Conservation (phyloP, 2,888 invertebrate genomes). For the Calameuta filiformis region DNA sequence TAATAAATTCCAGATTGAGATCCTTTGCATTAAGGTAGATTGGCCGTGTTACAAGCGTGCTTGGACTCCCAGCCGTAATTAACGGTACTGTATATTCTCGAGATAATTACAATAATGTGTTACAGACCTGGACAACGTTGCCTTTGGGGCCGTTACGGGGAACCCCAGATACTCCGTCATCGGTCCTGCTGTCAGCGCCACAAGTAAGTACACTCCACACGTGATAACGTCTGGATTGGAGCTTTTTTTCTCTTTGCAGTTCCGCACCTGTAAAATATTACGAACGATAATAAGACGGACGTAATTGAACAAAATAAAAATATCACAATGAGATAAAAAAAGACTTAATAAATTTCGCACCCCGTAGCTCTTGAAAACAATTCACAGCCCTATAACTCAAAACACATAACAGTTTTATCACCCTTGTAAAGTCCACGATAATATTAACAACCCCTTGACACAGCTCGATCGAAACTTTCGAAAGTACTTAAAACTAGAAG, state of each 20-base stretch:
- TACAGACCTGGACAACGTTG: conserved; percentile 64
- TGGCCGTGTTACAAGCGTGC: conserved; percentile 52
- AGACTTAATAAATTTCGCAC: too few relatives aligned
- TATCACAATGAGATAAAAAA: too few relatives aligned
- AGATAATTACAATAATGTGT: conserved; percentile 66
- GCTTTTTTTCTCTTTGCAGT: too few relatives aligned
- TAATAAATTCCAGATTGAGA: conserved; percentile 55
- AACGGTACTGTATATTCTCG: conserved; percentile 62
- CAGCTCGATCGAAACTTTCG: conserved; percentile 27
- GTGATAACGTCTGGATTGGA: too few relatives aligned
- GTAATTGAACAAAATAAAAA: too few relatives aligned
- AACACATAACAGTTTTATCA: too few relatives aligned
- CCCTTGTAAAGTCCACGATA: too few relatives aligned
- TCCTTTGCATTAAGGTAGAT: conserved; percentile 60
- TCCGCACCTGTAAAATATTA: too few relatives aligned
- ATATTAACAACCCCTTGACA: too few relatives aligned
- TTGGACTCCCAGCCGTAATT: conserved; percentile 48
- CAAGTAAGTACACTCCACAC: conserved; percentile 68
- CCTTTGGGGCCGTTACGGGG: conserved; percentile 62
- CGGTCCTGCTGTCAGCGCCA: conserved; percentile 80
- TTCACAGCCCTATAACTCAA: too few relatives aligned
- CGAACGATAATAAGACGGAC: too few relatives aligned
- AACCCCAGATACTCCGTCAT: conserved; percentile 69
- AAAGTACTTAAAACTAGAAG: conserved; percentile 30
- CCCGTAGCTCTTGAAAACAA: too few relatives aligned